Percentiles rank a stretch among this genome's conserved stretches.
Conservation (phyloP, 2,113 vertebrate species). For the Pteruthius melanotis region DNA sequence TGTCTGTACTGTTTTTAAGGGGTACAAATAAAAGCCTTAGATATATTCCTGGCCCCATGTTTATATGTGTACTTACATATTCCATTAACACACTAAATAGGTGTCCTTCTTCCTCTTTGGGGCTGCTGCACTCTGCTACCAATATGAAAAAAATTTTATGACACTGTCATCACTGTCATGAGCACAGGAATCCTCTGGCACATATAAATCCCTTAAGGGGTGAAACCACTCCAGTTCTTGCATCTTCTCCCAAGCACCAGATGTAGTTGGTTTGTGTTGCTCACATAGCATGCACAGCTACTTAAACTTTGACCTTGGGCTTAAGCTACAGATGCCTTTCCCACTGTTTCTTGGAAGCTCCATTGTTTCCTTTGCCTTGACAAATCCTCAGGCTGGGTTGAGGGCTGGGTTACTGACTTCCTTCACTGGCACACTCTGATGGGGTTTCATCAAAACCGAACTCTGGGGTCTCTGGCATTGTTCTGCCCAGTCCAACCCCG, state of each 20-base stretch:
- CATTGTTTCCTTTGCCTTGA: not conserved
- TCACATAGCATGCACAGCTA: not conserved
- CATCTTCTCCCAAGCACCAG: not conserved
- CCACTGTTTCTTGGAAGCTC: not conserved
- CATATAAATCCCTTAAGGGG: not conserved
- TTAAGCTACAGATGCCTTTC: not conserved
- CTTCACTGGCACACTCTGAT: not conserved
- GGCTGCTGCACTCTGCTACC: not conserved
- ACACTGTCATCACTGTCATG: not conserved
- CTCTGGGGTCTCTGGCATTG: not conserved
- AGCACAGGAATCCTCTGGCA: not conserved
- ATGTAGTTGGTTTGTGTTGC: not conserved
- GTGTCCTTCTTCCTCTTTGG: not conserved
- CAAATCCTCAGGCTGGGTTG: not conserved
- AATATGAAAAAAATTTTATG: not conserved
- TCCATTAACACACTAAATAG: not conserved
- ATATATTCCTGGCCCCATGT: not conserved
- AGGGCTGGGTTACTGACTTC: not conserved
- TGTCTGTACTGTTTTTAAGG: not conserved
- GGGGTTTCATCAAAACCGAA: not conserved
- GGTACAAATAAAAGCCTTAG: not conserved
- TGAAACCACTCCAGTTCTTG: not conserved
- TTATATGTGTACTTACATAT: not conserved
- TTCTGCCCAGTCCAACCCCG: not conserved
- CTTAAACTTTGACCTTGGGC: not conserved